Base-by-base conservation (phyloP, 2,888 invertebrate species). In the Diarsia dahlii region DNA sequence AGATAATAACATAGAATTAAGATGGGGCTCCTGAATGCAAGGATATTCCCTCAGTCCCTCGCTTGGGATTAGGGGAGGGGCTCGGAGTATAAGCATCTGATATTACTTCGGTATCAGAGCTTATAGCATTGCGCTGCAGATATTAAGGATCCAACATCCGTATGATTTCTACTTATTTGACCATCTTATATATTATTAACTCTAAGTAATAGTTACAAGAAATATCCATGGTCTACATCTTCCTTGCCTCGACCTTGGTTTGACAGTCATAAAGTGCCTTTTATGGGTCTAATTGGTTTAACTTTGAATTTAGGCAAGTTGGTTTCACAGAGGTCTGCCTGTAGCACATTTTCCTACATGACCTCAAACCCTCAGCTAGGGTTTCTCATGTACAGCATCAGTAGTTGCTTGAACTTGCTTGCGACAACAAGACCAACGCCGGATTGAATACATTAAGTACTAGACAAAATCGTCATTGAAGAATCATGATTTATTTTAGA, bases 21-120 rank as follows among this genome's bases (percentile, higher is more conserved):
- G 52, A 78, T 62, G 48, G 66, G 66, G 12, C 13, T 64, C 6
- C 20, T 63, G 13, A 20, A 80, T 80, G 45, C 23, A n/a, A 18
- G 39, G n/a, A 71, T n/a, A 46, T 8, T 72, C 66, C 20, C 45
- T 54, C n/a, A 15, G 10, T 66, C 56, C 28, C 56, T 56, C 60
- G 48, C 15, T 28, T n/a, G 60, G 81, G 78, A 74, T 80, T 80
- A 80, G 28, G 39, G 71, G 23, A 65, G 54, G 34, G 54, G 65
- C 60, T 66, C 28, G 54, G 65, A 65, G 65, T 73, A 50, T 58
- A 39, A 80, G 81, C 66, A 66, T 60, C 46, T 48, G 23, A 62
- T 74, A 74, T 73, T 74, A 66, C 65, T 62, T 60, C 65, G 48
- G 66, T n/a, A 62, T 52, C 46, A 12, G 60, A 28, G 77, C 65